Evolutionary conservation across 2,113 vertebrate genomes (phyloP), one percentile per base, ranked within the genome.

Genomic region (Lepus americanus): DNA sequence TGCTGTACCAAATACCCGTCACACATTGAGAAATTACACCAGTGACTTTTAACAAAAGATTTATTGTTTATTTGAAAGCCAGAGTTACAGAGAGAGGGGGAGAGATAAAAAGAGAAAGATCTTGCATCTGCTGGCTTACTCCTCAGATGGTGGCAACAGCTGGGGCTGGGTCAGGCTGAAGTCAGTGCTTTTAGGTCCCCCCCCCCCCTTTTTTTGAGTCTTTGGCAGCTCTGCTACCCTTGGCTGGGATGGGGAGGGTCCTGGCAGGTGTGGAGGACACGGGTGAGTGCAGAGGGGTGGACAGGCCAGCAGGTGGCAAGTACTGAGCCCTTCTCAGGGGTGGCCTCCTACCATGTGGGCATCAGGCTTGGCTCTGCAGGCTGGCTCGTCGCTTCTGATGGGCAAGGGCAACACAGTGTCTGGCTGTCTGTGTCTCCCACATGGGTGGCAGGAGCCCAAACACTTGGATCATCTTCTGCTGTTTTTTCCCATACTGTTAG

Each of bases 331-430:
- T 1, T 19, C 19, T 97, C 98, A 98, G 97, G 97, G 96, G 95
- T 97, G 96, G 98, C 98, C 98, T 98, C 99, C 99, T 99, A 99
- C 99, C 99, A 99, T 99, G 98, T 98, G 99, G 90, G 97, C 92
- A 77, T 99, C 99, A 0, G 98, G 98, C 98, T 99, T 99, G 96
- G 98, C 98, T 96, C 98, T 97, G 69, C 99, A 99, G 87, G 98
- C 98, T 59, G 99, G 99, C 89, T 99, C 97, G 27, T 99, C 99
- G 0, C 97, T 97, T 88, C 98, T 98, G 33, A 98, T 95, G 23
- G 98, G 98, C 5, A 98, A 94, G 0, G 97, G 98, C 85, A 97
- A 96, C 92, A 97, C 95, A 0, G 97, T 87, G 3, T 99, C 98
- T 0, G 98, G 96, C 97, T 99, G 98, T 44, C 39, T 44, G 39